phyloP scores from a whole-genome alignment of 2,797 vertebrate species.

The Capromys pilorides region DNA sequence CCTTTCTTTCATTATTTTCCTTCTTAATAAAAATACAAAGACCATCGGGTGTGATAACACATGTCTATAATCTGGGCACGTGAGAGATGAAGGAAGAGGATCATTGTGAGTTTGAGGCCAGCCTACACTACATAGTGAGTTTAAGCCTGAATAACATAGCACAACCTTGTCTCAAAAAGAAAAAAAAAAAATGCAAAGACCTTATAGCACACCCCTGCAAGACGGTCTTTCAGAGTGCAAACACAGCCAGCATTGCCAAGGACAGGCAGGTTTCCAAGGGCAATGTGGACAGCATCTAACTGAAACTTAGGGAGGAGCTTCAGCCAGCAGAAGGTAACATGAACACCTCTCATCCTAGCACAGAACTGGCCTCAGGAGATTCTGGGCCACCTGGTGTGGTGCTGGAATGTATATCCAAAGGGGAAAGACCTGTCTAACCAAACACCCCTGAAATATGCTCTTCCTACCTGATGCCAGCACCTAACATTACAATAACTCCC shows the following conservation, averaged over 20 bases:
- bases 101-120: not conserved
- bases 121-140: not conserved
- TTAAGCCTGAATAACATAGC: not conserved
- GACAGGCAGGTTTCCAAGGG: not conserved
- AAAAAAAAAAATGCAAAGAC: not conserved
- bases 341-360: not conserved
- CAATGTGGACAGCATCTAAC: conserved; percentile 12
- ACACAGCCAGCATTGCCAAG: not conserved
- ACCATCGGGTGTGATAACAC: not conserved
- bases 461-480: not conserved
- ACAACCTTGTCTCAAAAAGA: not conserved
- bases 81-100: not conserved
- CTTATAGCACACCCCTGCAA: not conserved
- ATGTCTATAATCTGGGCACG: not conserved
- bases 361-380: not conserved
- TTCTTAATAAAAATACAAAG: conserved; percentile 38
- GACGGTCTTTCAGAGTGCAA: not conserved
- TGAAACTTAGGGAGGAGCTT: not conserved
- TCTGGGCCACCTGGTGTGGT: not conserved
- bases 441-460: not conserved
- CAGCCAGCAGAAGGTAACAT: not conserved
- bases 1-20: not conserved
- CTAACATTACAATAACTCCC: not conserved
- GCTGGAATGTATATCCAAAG: not conserved
- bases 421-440: not conserved